Base-by-base conservation (phyloP, 2,888 invertebrate genomes). In the Drosophila gaucha region DNA sequence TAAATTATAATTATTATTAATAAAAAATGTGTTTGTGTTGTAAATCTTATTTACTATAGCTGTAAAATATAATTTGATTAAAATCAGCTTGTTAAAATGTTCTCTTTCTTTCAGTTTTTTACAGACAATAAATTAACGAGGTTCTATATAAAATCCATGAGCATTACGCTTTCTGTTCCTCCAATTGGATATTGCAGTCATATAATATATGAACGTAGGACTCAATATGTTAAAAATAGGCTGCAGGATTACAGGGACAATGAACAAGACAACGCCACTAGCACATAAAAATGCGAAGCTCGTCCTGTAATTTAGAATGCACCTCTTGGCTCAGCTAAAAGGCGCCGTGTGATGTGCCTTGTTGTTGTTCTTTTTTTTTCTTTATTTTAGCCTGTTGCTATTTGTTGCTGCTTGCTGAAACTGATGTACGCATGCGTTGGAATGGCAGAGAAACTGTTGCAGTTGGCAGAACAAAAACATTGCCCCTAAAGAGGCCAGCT, bases 381-480 rank as follows among this genome's bases (percentile, higher is more conserved):
- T 31, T 22, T 35, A 6, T 14, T 22, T 44, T 69, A 79, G 88
- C 88, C 80, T 82, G 88, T 86, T 88, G 82, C 88, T 86, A 56
- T 38, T 54, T 57, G 46, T 72, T 80, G 76, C 76, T 74, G 66
- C 58, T 49, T 70, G 52, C 44, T 49, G 30, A 20, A 10, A 9
- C 6, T 8, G 52, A 14, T 12, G 14, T n/a, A 69, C 83, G 84
- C 84, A 88, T 75, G 89, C 84, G 82, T 50, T 85, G 84, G 84
- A 85, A 84, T 44, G 22, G 35, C 41, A 36, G 60, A 26, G 64
- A 80, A 86, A 83, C 80, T 86, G 83, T 83, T 83, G 82, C 82
- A 82, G 78, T 83, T 66, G 77, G 59, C 55, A 75, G 78, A 30
- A 67, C 74, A 72, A 69, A 73, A 75, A 60, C 72, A 67, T 82